Evolutionary conservation across 2,888 invertebrate species (phyloP), one percentile per base, ranked within the genome.

Genomic region (Ptychoptera contaminata): DNA sequence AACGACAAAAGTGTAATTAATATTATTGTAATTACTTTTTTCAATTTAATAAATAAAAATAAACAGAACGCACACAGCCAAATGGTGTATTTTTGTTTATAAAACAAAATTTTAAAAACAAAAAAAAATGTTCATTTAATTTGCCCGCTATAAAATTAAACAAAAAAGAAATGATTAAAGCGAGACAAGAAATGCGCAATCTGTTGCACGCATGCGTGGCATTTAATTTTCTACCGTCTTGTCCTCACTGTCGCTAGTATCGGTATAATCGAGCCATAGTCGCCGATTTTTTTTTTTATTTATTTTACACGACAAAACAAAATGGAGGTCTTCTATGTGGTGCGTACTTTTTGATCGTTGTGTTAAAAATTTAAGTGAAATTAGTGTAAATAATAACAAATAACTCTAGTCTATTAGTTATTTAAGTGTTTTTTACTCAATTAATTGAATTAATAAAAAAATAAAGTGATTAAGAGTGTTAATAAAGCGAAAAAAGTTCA

Each of bases 241-340:
- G 23, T 23, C 23, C 23, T 23, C 23, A 23, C 23, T 23, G 23
- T 23, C 23, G 23, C 23, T 23, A 23, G 4, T 7, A 23, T 23
- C 23, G 23, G n/a, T 23, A 7, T 23, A 23, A 3, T 23, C 3
- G 23, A 40, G 31, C 32, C 14, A 30, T 10, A 40, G 29, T 42
- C 37, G 42, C 42, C 42, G 42, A 42, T n/a, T 40, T 40, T 40
- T 40, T 40, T 31, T 40, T 40, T 31, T 31, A 40, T 31, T 40
- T 34, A n/a, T 31, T 31, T 34, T 16, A 35, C 42, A 42, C 42
- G 37, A 46, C 39, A 42, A 63, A 63, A 65, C 65, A 65, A 65
- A 65, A 65, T 65, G 65, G 65, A 64, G 65, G 63, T 61, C 59
- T 62, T 60, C 61, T 62, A 61, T 61, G 59, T 65, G 60, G 63